Base-by-base conservation (phyloP, 2,888 invertebrate species). In the Meta bourneti region DNA sequence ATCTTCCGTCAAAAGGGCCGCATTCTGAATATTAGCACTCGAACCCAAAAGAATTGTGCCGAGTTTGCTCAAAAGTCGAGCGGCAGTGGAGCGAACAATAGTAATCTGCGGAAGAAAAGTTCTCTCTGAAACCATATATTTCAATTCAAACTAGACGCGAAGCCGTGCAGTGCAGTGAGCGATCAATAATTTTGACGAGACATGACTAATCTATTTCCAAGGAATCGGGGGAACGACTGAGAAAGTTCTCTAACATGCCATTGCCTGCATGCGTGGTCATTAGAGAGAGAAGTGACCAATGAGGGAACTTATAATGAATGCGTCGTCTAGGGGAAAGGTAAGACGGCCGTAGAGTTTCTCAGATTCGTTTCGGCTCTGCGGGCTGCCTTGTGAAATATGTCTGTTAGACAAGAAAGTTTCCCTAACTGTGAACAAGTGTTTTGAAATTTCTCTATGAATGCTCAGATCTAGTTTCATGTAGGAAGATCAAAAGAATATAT, bases 201-300 rank as follows among this genome's bases (percentile, higher is more conserved):
- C 84, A 34, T 54, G 69, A 77, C 77, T 77, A 54, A 86, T 86
- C 85, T 78, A 78, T 86, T 86, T 86, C 49, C 49, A 69, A 69
- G 69, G 77, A 49, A 78, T 70, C n/a, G 51, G 19, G 74, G 20
- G 52, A n/a, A 8, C 51, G 71, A 9, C 34, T 48, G 61, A 20
- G 34, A 78, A 77, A 70, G 69, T 85, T 54, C 54, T 20, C 34
- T 83, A 52, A 83, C 20, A 52, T n/a, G n/a, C n/a, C n/a, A n/a
- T n/a, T n/a, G n/a, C n/a, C n/a, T n/a, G n/a, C n/a, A n/a, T 20
- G 74, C 74, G 74, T 34, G 85, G 70, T 70, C 85, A 75, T 86
- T 86, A 86, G 61, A 16, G 61, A 34, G 34, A 61, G 49, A 71
- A 86, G 77, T 78, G 85, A 85, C 85, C 85, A 81, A 69, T 48